These are phyloP conservation scores for Ahaetulla prasina DNA, from an alignment of 2,113 vertebrate genomes.

Conservation along the genomic window DNA sequence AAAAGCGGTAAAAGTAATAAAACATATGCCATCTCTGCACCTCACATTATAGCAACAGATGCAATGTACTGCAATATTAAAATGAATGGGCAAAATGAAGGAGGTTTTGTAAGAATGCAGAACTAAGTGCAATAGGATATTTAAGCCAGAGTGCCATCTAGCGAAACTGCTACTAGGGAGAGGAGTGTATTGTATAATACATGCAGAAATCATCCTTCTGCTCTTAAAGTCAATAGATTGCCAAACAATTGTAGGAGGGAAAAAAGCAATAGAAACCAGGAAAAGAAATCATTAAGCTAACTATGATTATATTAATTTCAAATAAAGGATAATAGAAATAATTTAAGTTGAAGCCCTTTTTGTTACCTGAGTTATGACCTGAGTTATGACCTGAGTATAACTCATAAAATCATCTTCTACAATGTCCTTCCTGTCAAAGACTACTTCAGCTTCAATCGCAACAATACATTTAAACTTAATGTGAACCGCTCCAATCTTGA, in stretches of 20 bases:
- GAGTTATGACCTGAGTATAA: no score
- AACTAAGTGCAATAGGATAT: not conserved
- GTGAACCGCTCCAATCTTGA: no score
- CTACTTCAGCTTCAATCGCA: no score
- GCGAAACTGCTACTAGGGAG: constrained; percentile 32
- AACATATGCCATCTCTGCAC: constrained; percentile 4
- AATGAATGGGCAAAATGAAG: constrained; percentile 30
- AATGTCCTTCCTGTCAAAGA: no score
- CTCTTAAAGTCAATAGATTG: not conserved
- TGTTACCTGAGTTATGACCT: no score
- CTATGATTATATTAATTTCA: not conserved
- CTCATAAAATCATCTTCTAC: no score
- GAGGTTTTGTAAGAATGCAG: not conserved
- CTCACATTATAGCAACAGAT: constrained; percentile 43
- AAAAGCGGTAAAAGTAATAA: constrained; percentile 29
- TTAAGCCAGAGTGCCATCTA: constrained; percentile 69
- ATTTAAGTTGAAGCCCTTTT: not conserved
- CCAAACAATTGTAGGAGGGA: not conserved
- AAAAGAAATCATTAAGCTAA: not conserved
- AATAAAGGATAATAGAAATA: not conserved
- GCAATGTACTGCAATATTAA: constrained; percentile 43
- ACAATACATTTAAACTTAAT: no score
- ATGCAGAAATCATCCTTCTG: fast-evolving
- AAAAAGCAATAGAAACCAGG: fast-evolving
- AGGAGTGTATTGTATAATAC: not conserved